Evolutionary conservation across 2,797 vertebrate genomes (phyloP).

Genomic region (Alcedo atthis): DNA sequence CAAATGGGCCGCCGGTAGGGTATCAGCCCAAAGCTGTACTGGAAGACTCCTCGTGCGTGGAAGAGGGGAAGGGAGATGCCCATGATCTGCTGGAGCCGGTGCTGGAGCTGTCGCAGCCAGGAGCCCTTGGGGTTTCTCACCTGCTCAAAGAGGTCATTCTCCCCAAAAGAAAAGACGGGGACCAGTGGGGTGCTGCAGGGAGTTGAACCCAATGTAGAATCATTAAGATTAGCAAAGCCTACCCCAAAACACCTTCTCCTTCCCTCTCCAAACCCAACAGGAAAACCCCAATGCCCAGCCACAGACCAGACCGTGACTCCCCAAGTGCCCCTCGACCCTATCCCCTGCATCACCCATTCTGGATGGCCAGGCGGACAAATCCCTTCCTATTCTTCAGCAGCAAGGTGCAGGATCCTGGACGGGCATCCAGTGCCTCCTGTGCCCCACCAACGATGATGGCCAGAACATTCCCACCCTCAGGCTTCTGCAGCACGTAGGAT

Average conservation of each 20-base stretch:
- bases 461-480: constrained; percentile 81
- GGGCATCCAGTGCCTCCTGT: constrained; percentile 88
- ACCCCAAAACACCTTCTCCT: neutral
- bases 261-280: neutral
- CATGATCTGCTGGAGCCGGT: constrained; percentile 87
- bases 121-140: constrained; percentile 86
- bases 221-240: neutral
- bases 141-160: constrained; percentile 92
- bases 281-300: neutral
- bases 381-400: constrained; percentile 89
- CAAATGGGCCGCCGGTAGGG: constrained; percentile 89
- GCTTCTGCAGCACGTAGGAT: constrained; percentile 75
- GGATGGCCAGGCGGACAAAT: constrained; percentile 90
- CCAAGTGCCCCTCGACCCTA: neutral
- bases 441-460: constrained; percentile 88
- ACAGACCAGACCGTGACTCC: fast-evolving
- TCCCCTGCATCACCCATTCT: constrained; percentile 83
- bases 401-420: constrained; percentile 84
- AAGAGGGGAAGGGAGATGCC: constrained; percentile 91
- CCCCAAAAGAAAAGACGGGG: constrained; percentile 94
- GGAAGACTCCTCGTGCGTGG: constrained; percentile 91
- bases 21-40: constrained; percentile 91
- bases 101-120: constrained; percentile 84
- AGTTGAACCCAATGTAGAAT: neutral
- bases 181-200: constrained; percentile 84